phyloP scores from a whole-genome alignment of 2,113 vertebrate species.

The Ursus arctos region DNA sequence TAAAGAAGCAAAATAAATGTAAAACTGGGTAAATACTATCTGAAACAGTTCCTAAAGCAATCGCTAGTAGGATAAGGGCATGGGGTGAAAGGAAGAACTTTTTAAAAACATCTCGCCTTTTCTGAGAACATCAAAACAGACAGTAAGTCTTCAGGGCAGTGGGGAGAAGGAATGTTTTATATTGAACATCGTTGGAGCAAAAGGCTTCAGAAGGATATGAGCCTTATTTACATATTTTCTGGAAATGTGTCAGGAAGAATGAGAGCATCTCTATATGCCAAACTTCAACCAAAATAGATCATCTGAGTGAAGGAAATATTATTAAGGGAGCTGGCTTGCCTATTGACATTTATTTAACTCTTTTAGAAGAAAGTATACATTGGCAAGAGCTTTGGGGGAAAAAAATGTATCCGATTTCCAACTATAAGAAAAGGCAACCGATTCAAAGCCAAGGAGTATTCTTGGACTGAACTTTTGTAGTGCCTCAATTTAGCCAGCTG shows the following conservation, averaged over 20 bases:
- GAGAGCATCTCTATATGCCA: conserved; percentile 32
- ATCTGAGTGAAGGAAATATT: conserved; percentile 61
- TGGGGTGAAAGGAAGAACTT: not conserved
- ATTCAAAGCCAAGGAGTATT: conserved; percentile 74
- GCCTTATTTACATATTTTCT: conserved; percentile 62
- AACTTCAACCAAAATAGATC: conserved; percentile 64
- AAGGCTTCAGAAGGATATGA: conserved; percentile 24
- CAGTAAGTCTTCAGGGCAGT: not conserved
- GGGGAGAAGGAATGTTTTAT: not conserved
- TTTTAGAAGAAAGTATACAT: conserved; percentile 57
- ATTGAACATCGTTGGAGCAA: not conserved
- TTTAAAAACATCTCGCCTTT: conserved; percentile 22
- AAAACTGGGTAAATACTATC: not conserved
- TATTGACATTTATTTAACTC: conserved; percentile 74
- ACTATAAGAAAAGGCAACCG: conserved; percentile 58
- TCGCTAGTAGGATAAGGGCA: not conserved
- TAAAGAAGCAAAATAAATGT: not conserved
- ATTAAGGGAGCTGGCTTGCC: conserved; percentile 41
- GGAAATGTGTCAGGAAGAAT: conserved; percentile 61
- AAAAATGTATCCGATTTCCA: conserved; percentile 58
- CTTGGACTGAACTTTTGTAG: conserved; percentile 69
- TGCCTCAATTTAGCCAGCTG: conserved; percentile 70
- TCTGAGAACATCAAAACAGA: not conserved
- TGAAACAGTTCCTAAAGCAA: not conserved
- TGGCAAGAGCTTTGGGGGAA: conserved; percentile 58